phyloP scores from a whole-genome alignment of 2,888 invertebrate species.

The Sminthurides aquaticus region DNA sequence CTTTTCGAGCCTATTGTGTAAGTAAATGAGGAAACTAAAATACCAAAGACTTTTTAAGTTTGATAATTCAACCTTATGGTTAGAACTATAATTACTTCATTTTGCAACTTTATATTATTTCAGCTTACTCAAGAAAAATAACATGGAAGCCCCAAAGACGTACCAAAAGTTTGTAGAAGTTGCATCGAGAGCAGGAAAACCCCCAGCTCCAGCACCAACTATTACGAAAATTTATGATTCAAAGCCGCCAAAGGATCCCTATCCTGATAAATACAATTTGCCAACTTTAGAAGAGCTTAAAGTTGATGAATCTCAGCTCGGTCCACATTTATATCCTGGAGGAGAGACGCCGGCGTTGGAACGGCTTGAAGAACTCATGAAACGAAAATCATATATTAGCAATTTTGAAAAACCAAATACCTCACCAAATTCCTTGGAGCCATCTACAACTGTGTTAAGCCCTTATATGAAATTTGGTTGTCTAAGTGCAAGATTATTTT shows the following conservation, averaged over 20 bases:
- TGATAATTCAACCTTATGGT: too few species aligned
- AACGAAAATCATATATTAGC: constrained; percentile 76
- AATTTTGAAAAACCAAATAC: constrained; percentile 48
- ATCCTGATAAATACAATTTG: constrained; percentile 74
- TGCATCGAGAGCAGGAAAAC: constrained; percentile 60
- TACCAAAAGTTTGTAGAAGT: constrained; percentile 79
- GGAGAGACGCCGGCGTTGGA: constrained; percentile 65
- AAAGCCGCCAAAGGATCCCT: constrained; percentile 61
- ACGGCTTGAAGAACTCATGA: constrained; percentile 57
- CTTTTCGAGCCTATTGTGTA: constrained; percentile 69
- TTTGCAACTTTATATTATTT: constrained; percentile 2
- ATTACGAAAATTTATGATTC: constrained; percentile 55
- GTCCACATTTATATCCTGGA: constrained; percentile 65
- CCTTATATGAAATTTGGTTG: constrained; percentile 82
- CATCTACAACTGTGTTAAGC: constrained; percentile 74
- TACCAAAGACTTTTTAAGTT: too few species aligned
- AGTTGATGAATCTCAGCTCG: constrained; percentile 4
- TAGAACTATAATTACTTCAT: too few species aligned
- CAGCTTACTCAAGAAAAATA: constrained; percentile 72
- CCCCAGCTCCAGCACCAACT: constrained; percentile 61
- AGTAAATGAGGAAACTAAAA: constrained; percentile 45
- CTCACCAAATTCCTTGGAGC: constrained; percentile 53
- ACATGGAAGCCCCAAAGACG: constrained; percentile 71
- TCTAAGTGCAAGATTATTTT: constrained; percentile 72
- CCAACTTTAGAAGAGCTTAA: constrained; percentile 78